phyloP scores from a whole-genome alignment of 2,888 invertebrate genomes.

The Perdita meconis region DNA sequence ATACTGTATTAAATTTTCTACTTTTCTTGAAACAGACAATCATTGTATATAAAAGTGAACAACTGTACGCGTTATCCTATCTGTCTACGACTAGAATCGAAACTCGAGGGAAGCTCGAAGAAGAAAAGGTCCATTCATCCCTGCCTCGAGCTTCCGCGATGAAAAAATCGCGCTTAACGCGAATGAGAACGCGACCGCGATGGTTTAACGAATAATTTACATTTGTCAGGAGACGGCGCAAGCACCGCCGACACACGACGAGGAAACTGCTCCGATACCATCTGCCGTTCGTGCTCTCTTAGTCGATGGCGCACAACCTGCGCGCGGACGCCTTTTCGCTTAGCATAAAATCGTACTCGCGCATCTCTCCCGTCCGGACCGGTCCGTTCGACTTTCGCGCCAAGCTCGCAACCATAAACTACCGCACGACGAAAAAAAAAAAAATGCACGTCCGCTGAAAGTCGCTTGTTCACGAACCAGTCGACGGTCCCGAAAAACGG shows the following conservation, averaged over 20 bases:
- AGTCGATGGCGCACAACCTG: constrained; percentile 28
- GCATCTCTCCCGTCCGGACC: constrained; percentile 38
- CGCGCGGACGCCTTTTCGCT: constrained; percentile 46
- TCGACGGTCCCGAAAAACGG: constrained; percentile 7
- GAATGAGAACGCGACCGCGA: constrained; percentile 46
- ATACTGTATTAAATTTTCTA: no score
- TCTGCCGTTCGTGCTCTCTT: constrained; percentile 56
- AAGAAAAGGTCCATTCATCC: not conserved
- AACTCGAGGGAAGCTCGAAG: constrained; percentile 6
- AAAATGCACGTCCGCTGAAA: not conserved
- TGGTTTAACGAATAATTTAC: constrained; percentile 76
- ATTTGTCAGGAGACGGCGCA: constrained; percentile 57
- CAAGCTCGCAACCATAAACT: constrained; percentile 29
- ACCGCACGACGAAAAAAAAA: constrained; percentile 16
- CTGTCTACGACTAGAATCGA: no score
- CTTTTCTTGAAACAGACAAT: no score
- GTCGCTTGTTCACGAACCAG: constrained; percentile 1
- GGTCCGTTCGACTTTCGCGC: constrained; percentile 32
- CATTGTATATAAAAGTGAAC: no score
- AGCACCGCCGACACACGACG: constrained; percentile 47
- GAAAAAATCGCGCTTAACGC: constrained; percentile 18
- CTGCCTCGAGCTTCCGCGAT: not conserved
- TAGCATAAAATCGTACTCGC: constrained; percentile 55
- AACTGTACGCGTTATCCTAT: no score
- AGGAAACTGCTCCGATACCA: constrained; percentile 68